Percentiles rank a stretch among this genome's conserved stretches.
phyloP scores from a whole-genome alignment of 2,797 vertebrate genomes.

The Poecilia picta region DNA sequence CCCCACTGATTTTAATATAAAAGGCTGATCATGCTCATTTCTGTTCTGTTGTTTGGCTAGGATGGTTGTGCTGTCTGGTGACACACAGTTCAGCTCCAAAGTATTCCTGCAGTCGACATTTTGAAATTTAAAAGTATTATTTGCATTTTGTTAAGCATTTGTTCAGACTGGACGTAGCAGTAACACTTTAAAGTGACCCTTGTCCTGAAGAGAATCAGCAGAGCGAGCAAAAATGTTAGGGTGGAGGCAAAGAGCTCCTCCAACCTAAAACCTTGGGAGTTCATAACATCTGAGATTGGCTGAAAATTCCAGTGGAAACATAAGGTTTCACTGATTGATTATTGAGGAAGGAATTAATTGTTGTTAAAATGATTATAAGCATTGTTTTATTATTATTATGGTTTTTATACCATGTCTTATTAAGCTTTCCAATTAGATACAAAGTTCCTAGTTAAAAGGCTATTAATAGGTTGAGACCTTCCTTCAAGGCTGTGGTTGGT shows the following conservation, averaged over 20 bases:
- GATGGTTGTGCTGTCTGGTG: neutral
- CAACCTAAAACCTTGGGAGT: neutral
- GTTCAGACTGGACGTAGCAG: neutral
- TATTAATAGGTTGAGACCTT: too few species aligned
- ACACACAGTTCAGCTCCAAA: neutral
- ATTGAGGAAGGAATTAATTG: neutral
- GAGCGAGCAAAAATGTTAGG: neutral
- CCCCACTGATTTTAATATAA: neutral
- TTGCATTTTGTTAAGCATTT: neutral
- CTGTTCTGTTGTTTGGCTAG: neutral
- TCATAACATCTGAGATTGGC: neutral
- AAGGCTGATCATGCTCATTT: neutral
- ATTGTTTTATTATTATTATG: neutral
- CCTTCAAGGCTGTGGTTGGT: too few species aligned
- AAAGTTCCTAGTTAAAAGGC: neutral
- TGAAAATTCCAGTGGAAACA: neutral
- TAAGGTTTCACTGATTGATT: neutral
- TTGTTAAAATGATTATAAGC: neutral
- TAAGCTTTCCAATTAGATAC: neutral
- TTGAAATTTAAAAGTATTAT: neutral
- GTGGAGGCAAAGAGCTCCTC: neutral
- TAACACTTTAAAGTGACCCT: neutral
- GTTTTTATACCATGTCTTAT: neutral
- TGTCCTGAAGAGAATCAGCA: neutral
- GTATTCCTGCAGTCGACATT: neutral